phyloP scores from a whole-genome alignment of 2,797 vertebrate genomes.

The Cirrhinus molitorella region DNA sequence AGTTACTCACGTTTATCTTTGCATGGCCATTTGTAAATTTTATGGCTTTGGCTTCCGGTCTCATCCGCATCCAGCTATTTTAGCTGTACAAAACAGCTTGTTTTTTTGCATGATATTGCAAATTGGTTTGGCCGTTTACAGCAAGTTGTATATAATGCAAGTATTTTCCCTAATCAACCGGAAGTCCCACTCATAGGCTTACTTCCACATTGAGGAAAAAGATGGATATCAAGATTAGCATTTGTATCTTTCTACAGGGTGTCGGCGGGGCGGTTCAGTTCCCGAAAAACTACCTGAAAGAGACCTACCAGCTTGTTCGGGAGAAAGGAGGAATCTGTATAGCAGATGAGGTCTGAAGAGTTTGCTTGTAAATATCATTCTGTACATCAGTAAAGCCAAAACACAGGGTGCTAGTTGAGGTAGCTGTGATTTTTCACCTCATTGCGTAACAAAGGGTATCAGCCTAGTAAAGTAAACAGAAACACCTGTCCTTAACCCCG shows the following conservation, averaged over 20 bases:
- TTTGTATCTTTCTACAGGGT: conserved; percentile 74
- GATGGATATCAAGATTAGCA: neutral
- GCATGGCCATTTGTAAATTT: too few species aligned
- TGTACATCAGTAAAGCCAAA: neutral
- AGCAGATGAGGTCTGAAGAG: conserved; percentile 87
- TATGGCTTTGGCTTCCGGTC: too few species aligned
- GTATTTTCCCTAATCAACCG: too few species aligned
- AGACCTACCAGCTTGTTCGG: conserved; percentile 85
- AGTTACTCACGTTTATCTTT: too few species aligned
- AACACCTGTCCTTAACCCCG: neutral
- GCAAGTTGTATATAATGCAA: too few species aligned
- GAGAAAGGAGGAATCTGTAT: conserved; percentile 91
- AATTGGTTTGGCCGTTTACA: too few species aligned
- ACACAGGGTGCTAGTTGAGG: neutral
- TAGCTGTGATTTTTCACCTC: neutral
- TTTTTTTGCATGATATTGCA: too few species aligned
- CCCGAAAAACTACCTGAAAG: conserved; percentile 89
- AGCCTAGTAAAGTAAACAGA: neutral
- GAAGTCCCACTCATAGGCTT: too few species aligned
- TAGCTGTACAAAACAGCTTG: too few species aligned
- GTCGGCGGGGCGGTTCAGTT: conserved; percentile 92
- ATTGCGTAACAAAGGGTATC: neutral
- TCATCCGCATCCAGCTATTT: too few species aligned
- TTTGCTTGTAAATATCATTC: neutral
- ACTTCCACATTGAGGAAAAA: too few species aligned